These are phyloP conservation scores for Microlaimidae sp. DNA, from an alignment of 2,888 invertebrate species.

Conservation along the genomic window DNA sequence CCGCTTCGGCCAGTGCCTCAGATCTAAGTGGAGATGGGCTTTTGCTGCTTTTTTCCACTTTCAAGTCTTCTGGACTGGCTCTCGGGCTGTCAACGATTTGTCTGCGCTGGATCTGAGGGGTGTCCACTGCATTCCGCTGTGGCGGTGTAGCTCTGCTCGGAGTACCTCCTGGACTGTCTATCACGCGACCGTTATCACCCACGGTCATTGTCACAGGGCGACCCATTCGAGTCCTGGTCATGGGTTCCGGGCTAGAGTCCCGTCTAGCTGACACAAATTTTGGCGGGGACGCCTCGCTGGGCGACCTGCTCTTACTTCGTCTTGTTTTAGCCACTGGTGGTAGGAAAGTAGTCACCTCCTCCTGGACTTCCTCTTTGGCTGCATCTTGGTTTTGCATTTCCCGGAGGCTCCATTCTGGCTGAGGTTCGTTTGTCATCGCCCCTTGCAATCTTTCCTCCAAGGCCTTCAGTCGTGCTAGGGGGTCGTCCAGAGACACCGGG, in stretches of 20 bases:
- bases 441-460: constrained; percentile 26
- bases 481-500: no score
- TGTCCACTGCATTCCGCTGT: background rate
- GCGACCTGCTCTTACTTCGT: background rate
- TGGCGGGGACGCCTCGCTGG: background rate
- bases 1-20: background rate
- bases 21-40: no score
- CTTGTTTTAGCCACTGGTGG: background rate
- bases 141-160: background rate
- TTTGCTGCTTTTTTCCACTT: background rate
- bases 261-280: background rate
- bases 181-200: background rate
- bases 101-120: background rate
- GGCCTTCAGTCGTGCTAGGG: constrained; percentile 29
- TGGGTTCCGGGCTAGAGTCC: background rate
- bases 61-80: background rate
- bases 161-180: background rate
- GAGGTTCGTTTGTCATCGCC: no score
- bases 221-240: background rate
- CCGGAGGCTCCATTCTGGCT: no score
- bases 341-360: background rate
- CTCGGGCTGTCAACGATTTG: no score
- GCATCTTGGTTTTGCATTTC: no score
- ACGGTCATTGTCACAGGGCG: background rate
- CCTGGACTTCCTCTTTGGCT: no score